Base-by-base conservation (phyloP, 2,113 vertebrate species). In the Gila orcuttii region DNA sequence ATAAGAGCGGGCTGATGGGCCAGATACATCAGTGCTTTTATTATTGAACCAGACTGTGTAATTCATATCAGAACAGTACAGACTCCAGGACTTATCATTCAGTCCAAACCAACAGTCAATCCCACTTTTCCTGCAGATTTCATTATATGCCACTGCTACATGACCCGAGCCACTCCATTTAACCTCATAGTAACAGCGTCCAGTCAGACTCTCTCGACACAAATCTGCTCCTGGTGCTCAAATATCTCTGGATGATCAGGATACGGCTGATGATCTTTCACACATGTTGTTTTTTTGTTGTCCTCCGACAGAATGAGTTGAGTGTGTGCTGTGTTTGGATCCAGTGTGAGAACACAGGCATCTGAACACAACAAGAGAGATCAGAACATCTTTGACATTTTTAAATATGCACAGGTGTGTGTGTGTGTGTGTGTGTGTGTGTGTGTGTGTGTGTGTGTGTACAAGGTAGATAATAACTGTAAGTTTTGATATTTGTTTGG, bases 161-260 rank as follows among this genome's bases (percentile, higher is more conserved):
- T 73, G 69, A n/a, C 69, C 36, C 1, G 31, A 73, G 36, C 69
- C 36, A 12, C 69, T 73, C 69, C 69, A 42, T 45, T 42, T 19
- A 36, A 73, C 36, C 36, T 73, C 69, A 36, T 36, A 73, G 69
- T 73, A 73, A 12, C 36, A 73, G 17, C 69, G 36, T 73, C 69
- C 69, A 12, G 19, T 13, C 64, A 66, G 28, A 7, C 15, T 66
- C 64, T 33, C 64, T 7, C 1, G 12, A 66, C 62, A 66, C 25
- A 66, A 0, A 66, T 13, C 62, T 66, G 62, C 62, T 66, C 25
- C 6, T 55, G 52, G 17, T 2, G 17, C 5, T 6, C 19, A 21
- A 55, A 55, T 55, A 17, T 55, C 17, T 21, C 52, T 55, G 52
- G 52, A 55, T 55, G 52, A 21, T 21, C 52, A 55, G 52, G 17